These are phyloP conservation scores for Periphyllus acericola DNA, from an alignment of 2,888 invertebrate species.

Conservation along the genomic window DNA sequence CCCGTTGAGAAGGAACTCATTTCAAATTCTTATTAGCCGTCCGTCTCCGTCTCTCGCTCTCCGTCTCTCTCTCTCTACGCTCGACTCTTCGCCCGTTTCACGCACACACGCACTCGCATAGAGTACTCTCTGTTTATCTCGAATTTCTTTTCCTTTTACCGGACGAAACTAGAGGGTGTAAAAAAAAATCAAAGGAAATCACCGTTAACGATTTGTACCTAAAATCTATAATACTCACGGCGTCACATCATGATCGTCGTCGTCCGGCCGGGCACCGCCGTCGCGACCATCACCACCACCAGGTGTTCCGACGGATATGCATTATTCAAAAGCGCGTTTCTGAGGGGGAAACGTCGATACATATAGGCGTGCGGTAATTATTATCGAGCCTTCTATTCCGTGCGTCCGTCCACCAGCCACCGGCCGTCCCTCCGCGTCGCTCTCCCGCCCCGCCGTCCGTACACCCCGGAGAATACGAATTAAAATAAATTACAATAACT, in stretches of 20 bases:
- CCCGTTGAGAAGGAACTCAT: slow-evolving; percentile 55
- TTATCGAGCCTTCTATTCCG: slow-evolving; percentile 32
- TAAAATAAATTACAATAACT: slow-evolving; percentile 61
- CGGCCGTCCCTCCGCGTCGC: not conserved
- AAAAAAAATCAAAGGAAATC: too few species aligned
- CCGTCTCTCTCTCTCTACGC: not conserved
- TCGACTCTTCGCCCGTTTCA: not conserved
- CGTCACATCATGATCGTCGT: not conserved
- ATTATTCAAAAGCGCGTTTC: slow-evolving; percentile 53
- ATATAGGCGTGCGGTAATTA: slow-evolving; percentile 52
- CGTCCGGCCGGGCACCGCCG: not conserved
- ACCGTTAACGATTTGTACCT: not conserved
- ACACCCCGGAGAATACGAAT: slow-evolving; percentile 2
- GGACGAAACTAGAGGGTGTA: too few species aligned
- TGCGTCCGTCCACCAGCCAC: not conserved
- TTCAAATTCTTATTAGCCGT: slow-evolving; percentile 55
- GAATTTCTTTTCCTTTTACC: too few species aligned
- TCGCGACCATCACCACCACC: slow-evolving; percentile 9
- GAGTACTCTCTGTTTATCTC: too few species aligned
- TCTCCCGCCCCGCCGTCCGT: not conserved
- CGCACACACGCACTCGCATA: too few species aligned
- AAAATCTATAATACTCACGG: not conserved
- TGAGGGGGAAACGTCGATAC: slow-evolving; percentile 52
- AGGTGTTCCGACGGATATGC: slow-evolving; percentile 59
- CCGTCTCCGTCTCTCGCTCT: not conserved